Evolutionary conservation across 1,140 invertebrate species (phyloP).

Genomic region (Notospermus geniculatus): DNA sequence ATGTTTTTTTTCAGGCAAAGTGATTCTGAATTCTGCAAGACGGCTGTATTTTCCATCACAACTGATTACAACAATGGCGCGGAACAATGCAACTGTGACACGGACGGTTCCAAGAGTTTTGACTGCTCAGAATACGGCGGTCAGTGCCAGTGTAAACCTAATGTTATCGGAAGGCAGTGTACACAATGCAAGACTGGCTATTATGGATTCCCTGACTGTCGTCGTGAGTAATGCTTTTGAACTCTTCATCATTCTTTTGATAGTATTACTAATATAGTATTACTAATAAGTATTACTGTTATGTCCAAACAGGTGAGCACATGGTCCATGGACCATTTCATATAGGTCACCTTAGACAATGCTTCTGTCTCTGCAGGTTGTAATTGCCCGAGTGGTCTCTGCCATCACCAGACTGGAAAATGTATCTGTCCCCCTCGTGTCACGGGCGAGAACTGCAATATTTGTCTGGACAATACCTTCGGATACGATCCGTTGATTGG

Average conservation of each 20-base stretch:
- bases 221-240: conserved; percentile 51
- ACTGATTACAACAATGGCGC: conserved; percentile 93
- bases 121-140: conserved; percentile 86
- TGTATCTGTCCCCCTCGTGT: conserved; percentile 83
- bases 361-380: conserved; percentile 34
- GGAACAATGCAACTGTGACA: conserved; percentile 83
- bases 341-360: neutral
- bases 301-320: no score
- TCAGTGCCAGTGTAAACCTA: conserved; percentile 88
- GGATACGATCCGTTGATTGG: conserved; percentile 93
- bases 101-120: conserved; percentile 83
- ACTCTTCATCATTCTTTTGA: neutral
- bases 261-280: neutral
- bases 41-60: conserved; percentile 90
- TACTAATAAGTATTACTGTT: no score
- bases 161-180: conserved; percentile 92
- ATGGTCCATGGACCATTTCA: no score
- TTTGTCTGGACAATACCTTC: conserved; percentile 81
- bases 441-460: conserved; percentile 79
- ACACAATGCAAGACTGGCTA: conserved; percentile 86
- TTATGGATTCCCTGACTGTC: conserved; percentile 93
- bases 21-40: conserved; percentile 69
- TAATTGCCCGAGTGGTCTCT: conserved; percentile 55
- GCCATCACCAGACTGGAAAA: conserved; percentile 58
- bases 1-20: conserved; percentile 12